phyloP scores from a whole-genome alignment of 1,140 invertebrate genomes.

The Acromyrmex charruanus region DNA sequence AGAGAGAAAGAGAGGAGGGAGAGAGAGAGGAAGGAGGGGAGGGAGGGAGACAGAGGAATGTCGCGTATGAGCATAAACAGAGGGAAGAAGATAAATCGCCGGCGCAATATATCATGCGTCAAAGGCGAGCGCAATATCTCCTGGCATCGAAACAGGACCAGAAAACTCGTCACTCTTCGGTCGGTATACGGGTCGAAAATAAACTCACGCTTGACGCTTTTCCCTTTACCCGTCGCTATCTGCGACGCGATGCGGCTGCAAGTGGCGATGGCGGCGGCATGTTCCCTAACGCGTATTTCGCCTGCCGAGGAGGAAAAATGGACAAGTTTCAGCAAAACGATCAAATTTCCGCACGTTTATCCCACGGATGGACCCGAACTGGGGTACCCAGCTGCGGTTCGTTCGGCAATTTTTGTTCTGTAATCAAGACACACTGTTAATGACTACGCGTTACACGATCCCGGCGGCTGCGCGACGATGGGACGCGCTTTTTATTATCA shows the following conservation, averaged over 20 bases:
- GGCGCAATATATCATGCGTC: conserved; percentile 61
- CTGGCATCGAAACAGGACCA: conserved; percentile 51
- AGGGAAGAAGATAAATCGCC: conserved; percentile 58
- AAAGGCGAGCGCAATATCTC: conserved; percentile 65
- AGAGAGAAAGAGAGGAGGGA: not conserved
- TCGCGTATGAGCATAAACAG: conserved; percentile 43
- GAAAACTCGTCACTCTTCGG: conserved; percentile 54
- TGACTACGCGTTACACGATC: conserved; percentile 42
- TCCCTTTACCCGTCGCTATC: conserved; percentile 32
- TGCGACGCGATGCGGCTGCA: not conserved
- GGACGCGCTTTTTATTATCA: conserved; percentile 32
- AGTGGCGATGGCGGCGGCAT: not conserved
- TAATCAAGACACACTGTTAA: conserved; percentile 52
- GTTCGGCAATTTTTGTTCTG: conserved; percentile 39
- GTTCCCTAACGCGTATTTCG: conserved; percentile 19
- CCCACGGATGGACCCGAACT: not conserved
- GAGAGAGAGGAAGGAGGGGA: not conserved
- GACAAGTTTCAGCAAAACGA: conserved; percentile 18
- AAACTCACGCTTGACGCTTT: conserved; percentile 36
- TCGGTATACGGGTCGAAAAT: conserved; percentile 54
- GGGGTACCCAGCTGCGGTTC: not conserved
- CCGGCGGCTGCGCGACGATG: not conserved
- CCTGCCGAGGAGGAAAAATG: conserved; percentile 1
- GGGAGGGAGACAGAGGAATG: not conserved
- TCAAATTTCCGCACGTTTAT: conserved; percentile 51